Percentiles rank a stretch among this genome's conserved stretches.
These are phyloP conservation scores for Gryon sp. DNA, from an alignment of 1,140 invertebrate genomes.

Conservation along the genomic window DNA sequence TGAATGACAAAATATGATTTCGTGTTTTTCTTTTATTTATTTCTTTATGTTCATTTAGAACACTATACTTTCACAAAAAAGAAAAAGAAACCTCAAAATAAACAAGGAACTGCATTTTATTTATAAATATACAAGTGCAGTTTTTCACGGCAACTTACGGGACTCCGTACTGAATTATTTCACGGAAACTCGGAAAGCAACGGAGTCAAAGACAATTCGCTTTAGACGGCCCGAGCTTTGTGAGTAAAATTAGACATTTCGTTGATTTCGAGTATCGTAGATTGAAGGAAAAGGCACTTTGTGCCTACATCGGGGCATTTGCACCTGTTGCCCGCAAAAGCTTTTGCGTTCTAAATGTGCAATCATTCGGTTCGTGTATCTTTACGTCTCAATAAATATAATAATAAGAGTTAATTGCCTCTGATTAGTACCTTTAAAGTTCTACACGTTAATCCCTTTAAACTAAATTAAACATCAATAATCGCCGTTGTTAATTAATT, in stretches of 20 bases:
- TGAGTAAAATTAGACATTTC: constrained; percentile 53
- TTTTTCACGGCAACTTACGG: not conserved
- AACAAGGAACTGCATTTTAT: no score
- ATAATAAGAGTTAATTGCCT: constrained; percentile 43
- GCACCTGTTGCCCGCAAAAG: constrained; percentile 60
- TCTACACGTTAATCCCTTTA: not conserved
- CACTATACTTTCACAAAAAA: no score
- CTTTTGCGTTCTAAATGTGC: constrained; percentile 48
- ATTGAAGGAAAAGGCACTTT: constrained; percentile 47
- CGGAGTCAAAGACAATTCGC: constrained; percentile 28
- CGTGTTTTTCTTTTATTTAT: no score
- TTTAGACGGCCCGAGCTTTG: constrained; percentile 11
- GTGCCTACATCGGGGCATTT: constrained; percentile 48
- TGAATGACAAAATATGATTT: no score
- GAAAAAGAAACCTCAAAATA: no score
- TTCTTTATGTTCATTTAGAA: no score
- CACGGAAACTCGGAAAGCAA: not conserved
- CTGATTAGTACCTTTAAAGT: constrained; percentile 25
- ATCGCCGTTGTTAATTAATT: not conserved
- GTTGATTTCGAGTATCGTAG: constrained; percentile 51
- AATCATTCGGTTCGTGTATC: constrained; percentile 46
- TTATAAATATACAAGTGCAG: constrained; percentile 1
- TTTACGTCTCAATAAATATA: constrained; percentile 54
- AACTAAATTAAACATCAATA: not conserved
- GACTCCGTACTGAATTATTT: constrained; percentile 20